A percentile compares a stretch with the other conserved stretches of the same genome.
Evolutionary conservation across 2,797 vertebrate genomes (phyloP).

Genomic region (Macropus fuliginosus): DNA sequence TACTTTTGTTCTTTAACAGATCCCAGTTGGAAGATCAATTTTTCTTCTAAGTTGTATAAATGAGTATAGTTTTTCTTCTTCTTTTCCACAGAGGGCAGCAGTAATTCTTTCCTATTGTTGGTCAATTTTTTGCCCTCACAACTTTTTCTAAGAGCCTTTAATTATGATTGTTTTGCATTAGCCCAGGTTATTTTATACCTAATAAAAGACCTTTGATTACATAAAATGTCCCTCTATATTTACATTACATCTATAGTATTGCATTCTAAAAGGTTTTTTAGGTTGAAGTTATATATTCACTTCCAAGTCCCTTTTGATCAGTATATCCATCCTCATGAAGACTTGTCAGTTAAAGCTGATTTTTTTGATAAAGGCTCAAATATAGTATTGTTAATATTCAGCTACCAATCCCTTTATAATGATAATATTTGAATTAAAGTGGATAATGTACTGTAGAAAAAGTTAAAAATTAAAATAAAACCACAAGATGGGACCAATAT

Average conservation of each 20-base stretch:
- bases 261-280: conserved; percentile 40
- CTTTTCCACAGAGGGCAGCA: conserved; percentile 58
- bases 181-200: background rate
- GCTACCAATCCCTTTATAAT: background rate
- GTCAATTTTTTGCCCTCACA: background rate
- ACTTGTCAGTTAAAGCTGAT: background rate
- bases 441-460: background rate
- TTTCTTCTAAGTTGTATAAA: conserved; percentile 63
- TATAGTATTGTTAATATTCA: conserved; percentile 1
- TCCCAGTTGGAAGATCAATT: conserved; percentile 47
- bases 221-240: conserved; percentile 11
- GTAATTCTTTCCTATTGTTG: conserved; percentile 40
- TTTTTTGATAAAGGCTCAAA: conserved; percentile 10
- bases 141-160: conserved; percentile 41
- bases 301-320: background rate
- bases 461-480: background rate
- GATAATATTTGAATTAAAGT: background rate
- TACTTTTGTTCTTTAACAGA: conserved; percentile 58
- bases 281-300: background rate
- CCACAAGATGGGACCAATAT: background rate
- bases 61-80: conserved; percentile 41
- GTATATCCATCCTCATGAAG: background rate
- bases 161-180: conserved; percentile 24
- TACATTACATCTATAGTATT: background rate
- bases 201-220: conserved; percentile 41